phyloP scores from a whole-genome alignment of 2,888 invertebrate genomes.

The Trachelus troglodyta region DNA sequence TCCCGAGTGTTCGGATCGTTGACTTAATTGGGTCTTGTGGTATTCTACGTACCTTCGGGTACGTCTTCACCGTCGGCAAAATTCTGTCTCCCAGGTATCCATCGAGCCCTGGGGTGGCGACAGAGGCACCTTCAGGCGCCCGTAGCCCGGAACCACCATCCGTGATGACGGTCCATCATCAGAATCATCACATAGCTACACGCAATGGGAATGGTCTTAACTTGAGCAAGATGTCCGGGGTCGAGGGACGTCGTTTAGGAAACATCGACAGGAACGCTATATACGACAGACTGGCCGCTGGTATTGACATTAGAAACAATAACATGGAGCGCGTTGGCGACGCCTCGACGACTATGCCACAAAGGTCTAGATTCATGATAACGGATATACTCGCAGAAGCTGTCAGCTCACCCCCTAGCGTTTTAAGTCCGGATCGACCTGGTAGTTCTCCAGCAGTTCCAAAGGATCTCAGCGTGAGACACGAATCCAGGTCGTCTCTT shows the following conservation, averaged over 20 bases:
- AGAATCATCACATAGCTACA: conserved; percentile 62
- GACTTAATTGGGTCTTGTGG: neutral
- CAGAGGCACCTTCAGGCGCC: conserved; percentile 59
- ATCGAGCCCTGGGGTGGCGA: conserved; percentile 61
- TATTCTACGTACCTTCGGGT: neutral
- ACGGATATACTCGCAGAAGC: conserved; percentile 83
- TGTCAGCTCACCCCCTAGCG: conserved; percentile 45
- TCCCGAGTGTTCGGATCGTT: neutral
- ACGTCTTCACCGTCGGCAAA: conserved; percentile 51
- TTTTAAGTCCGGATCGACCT: neutral
- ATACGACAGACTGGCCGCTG: conserved; percentile 48
- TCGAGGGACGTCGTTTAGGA: conserved; percentile 53
- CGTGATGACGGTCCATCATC: conserved; percentile 65
- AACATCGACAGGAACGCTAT: conserved; percentile 45
- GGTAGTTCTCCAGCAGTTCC: conserved; percentile 69
- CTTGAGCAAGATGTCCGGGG: conserved; percentile 58
- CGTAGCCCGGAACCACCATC: conserved; percentile 51
- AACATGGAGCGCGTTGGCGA: conserved; percentile 24
- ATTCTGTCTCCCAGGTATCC: conserved; percentile 62
- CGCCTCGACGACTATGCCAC: conserved; percentile 66
- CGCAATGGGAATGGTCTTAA: conserved; percentile 61
- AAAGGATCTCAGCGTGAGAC: conserved; percentile 71
- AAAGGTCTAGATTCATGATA: conserved; percentile 88
- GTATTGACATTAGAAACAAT: conserved; percentile 44
- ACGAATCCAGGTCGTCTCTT: conserved; percentile 67